Evolutionary conservation across 1,140 invertebrate genomes (phyloP), one percentile per base, ranked within the genome.

Genomic region (Drosophila quadrilineata): DNA sequence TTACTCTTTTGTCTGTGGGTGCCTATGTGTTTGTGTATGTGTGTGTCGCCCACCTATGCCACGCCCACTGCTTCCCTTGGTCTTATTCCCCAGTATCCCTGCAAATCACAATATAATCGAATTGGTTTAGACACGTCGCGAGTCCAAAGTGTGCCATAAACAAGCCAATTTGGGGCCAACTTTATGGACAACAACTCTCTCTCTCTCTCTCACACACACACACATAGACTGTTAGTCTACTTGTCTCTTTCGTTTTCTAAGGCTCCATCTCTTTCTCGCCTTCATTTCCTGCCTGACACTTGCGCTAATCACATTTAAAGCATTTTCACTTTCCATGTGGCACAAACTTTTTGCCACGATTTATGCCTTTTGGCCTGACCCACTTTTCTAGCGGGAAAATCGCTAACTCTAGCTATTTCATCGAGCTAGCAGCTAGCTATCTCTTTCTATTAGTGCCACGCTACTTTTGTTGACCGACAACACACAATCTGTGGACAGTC

Each of bases 51-150:
- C 9, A 1, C 9, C n/a, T 16, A n/a, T n/a, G n/a, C n/a, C n/a
- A n/a, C n/a, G n/a, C n/a, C n/a, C n/a, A n/a, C 3, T 1, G 6
- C 19, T 59, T 21, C 14, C 28, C 38, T 17, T 31, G 52, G 3
- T 45, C 29, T 16, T 9, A n/a, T 35, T 21, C 6, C 43, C 54
- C 49, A 46, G 17, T 29, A 68, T 63, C 73, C 50, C 38, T 9
- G 26, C 52, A 70, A 85, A 84, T 84, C 73, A 85, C 79, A 62
- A 77, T 79, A 74, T 79, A 85, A 84, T 82, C 77, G 77, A 79
- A 84, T 84, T 73, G 73, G 36, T 38, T 54, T 79, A 28, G 77
- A 59, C 60, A 73, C 57, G 58, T 56, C 54, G 53, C 52, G 26
- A 14, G 24, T 17, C 31, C 31, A 53, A 54, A 65, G 41, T 67